Evolutionary conservation across 2,113 vertebrate genomes (phyloP), one percentile per base, ranked within the genome.

Genomic region (Telmatochromis brachygnathus): DNA sequence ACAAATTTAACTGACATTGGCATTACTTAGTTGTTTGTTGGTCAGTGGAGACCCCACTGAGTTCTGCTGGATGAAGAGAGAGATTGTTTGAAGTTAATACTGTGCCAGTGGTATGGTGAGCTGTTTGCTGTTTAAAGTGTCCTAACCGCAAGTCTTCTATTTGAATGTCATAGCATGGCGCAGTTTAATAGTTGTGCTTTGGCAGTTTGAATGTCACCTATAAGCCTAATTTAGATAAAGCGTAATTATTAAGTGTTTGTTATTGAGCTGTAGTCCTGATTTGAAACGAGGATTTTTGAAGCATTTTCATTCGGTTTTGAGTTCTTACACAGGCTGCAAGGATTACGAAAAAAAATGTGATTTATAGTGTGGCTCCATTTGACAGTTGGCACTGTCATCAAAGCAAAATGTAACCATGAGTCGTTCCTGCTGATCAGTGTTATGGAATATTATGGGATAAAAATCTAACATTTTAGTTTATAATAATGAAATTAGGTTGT

Each of bases 251-350:
- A 45, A 73, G 65, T 42, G 37, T 45, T 73, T 45, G 65, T 5
- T 42, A 26, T 42, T 42, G 7, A 73, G 65, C 65, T 45, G 35
- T 70, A 15, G 65, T 45, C 21, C 68, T 73, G 37, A 73, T 45
- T 73, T 73, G 21, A 45, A 73, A 9, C 0, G 0, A 15, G 68
- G 4, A 45, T 3, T 26, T 42, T 26, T 73, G 13, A 26, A 26
- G 8, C 5, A 17, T 73, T 73, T 7, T 45, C 0, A 73, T 73
- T 73, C 1, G 2, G 21, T 73, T 73, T 13, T 73, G 37, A 73
- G 65, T 26, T 73, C 37, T 73, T 26, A 73, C 21, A 9, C 37
- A 42, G 8, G 37, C 65, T 2, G 65, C n/a, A 45, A 45, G 37
- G 13, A 26, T 45, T 6, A 42, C 1, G 37, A 10, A 3, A 39